Percentiles rank a stretch among this genome's conserved stretches.
Conservation (phyloP, 2,888 invertebrate species). For the Sinohyriopsis cumingii region DNA sequence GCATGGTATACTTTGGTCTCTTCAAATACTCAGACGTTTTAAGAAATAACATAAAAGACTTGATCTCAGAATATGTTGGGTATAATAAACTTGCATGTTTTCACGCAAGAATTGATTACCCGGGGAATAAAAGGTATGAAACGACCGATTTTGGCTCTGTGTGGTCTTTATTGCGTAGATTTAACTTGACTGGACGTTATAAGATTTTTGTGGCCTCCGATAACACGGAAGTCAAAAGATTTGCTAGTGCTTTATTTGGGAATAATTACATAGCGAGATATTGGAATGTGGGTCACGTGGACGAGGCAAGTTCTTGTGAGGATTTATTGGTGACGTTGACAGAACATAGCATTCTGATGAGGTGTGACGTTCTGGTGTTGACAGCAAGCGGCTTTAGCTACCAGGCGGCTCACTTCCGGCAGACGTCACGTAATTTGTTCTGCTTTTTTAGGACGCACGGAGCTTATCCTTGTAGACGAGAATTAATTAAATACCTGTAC, state of each 20-base stretch:
- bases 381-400: slow-evolving; percentile 24
- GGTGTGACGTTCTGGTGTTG: slow-evolving; percentile 15
- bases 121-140: slow-evolving; percentile 7
- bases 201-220: slow-evolving; percentile 20
- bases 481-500: slow-evolving; percentile 7
- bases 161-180: slow-evolving; percentile 8
- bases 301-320: slow-evolving; percentile 1
- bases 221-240: slow-evolving; percentile 9
- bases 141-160: slow-evolving; percentile 2
- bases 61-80: slow-evolving; percentile 6
- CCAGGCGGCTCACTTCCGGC: slow-evolving; percentile 13
- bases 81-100: slow-evolving; percentile 18
- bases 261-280: slow-evolving; percentile 12
- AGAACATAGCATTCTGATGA: slow-evolving; percentile 15
- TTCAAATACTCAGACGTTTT: slow-evolving; percentile 10
- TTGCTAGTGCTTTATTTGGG: slow-evolving; percentile 9
- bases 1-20: slow-evolving; percentile 15
- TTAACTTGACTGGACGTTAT: slow-evolving; percentile 1
- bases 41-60: not conserved
- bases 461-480: slow-evolving; percentile 6
- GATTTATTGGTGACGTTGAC: slow-evolving; percentile 17
- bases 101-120: slow-evolving; percentile 18
- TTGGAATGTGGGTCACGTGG: slow-evolving; percentile 10
- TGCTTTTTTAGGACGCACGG: slow-evolving; percentile 4
- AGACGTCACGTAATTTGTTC: slow-evolving; percentile 18